Evolutionary conservation across 2,113 vertebrate species (phyloP).

Genomic region (Prunella fulvescens): DNA sequence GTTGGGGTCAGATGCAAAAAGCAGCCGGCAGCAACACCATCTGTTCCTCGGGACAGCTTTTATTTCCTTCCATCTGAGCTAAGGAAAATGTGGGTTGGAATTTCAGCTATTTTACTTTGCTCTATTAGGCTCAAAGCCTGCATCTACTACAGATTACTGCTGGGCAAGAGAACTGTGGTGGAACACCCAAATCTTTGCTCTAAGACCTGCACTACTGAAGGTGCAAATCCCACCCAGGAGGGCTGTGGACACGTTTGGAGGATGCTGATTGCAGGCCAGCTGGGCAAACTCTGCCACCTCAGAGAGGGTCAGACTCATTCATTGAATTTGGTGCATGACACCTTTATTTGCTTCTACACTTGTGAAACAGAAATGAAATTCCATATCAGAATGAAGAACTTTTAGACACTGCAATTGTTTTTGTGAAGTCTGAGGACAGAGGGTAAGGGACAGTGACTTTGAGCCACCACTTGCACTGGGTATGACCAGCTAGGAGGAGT

Average conservation of each 20-base stretch:
- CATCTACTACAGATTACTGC: constrained; percentile 39
- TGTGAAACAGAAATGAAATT: background rate
- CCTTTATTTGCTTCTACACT: background rate
- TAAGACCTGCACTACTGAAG: background rate
- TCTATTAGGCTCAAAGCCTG: constrained; percentile 60
- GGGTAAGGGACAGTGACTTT: background rate
- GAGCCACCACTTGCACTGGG: background rate
- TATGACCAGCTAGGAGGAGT: background rate
- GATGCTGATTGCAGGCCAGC: background rate
- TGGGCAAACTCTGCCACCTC: background rate
- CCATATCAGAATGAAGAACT: background rate
- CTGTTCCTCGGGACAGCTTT: constrained; percentile 59
- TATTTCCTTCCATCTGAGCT: constrained; percentile 65
- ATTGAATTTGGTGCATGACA: background rate
- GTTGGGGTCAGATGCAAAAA: constrained; percentile 61
- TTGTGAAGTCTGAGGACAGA: background rate
- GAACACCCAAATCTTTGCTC: constrained; percentile 11
- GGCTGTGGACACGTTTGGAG: background rate
- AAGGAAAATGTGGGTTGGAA: constrained; percentile 60
- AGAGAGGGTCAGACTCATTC: background rate
- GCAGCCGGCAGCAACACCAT: constrained; percentile 62
- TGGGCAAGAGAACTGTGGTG: background rate
- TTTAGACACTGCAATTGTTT: fast-evolving
- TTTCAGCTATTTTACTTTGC: constrained; percentile 63
- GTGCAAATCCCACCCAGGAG: background rate